Evolutionary conservation across 2,888 invertebrate species (phyloP), one percentile per base, ranked within the genome.

Genomic region (Encarsia formosa): DNA sequence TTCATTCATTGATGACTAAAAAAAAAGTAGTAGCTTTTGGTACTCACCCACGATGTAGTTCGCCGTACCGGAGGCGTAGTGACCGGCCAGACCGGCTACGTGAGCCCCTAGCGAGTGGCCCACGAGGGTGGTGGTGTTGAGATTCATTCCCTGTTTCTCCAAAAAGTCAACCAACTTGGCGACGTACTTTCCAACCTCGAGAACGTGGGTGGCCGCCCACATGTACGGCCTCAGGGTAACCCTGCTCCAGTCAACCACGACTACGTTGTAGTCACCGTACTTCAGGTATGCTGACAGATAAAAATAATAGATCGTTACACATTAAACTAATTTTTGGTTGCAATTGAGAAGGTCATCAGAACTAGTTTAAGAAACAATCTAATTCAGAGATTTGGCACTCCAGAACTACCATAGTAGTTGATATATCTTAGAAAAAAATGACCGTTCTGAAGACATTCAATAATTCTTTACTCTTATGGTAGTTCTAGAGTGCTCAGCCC

Each of bases 71-170:
- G 51, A 54, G n/a, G 65, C 50, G 31, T 65, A 57, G 38, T 59
- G 61, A 8, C 61, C 65, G n/a, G 66, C 63, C 9, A 70, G 49
- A 31, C 70, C 71, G 49, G 62, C 61, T 4, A 71, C 57, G 38
- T 70, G 71, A 6, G 65, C 70, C 4, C 70, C 71, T 4, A 71
- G 61, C 2, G 71, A 71, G 44, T 70, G 71, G 5, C 71, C 71
- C 11, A 63, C 58, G 5, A 69, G 49, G n/a, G 60, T 62, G 1
- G 64, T 59, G 1, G 53, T n/a, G 0, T 61, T 59, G 2, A 59
- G 4, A 34, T 67, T 50, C 48, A 62, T 49, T 11, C 66, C 67
- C 22, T 63, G 39, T 0, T 38, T 45, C 15, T 49, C 51, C 5
- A 71, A 57, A 49, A 66, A 71, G 35, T 68, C 47, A 15, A 71